Evolutionary conservation across 2,888 invertebrate genomes (phyloP).

Genomic region (Pharmacophagus antenor): DNA sequence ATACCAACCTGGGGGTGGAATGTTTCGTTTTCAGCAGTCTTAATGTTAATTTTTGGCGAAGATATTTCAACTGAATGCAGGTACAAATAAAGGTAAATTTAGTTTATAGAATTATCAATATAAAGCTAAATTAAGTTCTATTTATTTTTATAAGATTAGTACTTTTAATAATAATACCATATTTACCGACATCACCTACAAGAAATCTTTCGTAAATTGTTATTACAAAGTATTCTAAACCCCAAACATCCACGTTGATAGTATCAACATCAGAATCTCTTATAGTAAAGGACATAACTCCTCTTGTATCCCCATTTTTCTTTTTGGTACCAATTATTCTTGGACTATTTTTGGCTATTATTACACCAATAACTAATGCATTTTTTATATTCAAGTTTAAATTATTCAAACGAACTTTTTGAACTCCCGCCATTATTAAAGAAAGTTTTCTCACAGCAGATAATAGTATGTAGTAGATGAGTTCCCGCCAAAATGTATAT

Average conservation of each 20-base stretch:
- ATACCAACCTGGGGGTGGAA: slow-evolving; percentile 82
- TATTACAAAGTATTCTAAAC: slow-evolving; percentile 82
- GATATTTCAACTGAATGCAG: slow-evolving; percentile 82
- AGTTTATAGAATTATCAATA: background rate
- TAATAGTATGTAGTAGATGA: background rate
- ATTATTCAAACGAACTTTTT: slow-evolving; percentile 62
- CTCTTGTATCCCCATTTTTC: slow-evolving; percentile 78
- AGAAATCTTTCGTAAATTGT: slow-evolving; percentile 83
- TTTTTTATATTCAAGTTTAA: slow-evolving; percentile 68
- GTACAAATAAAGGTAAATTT: background rate
- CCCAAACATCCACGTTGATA: slow-evolving; percentile 90
- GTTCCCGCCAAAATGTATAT: background rate
- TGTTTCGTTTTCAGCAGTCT: slow-evolving; percentile 80
- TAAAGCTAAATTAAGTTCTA: background rate
- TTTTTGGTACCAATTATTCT: slow-evolving; percentile 74
- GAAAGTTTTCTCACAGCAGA: too few relatives aligned
- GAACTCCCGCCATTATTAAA: slow-evolving; percentile 65
- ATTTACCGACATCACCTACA: slow-evolving; percentile 85
- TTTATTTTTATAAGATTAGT: background rate
- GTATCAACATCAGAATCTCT: slow-evolving; percentile 86
- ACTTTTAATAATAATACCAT: background rate
- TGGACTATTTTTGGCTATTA: slow-evolving; percentile 84
- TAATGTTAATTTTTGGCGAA: slow-evolving; percentile 82
- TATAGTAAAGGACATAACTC: slow-evolving; percentile 88
- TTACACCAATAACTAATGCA: slow-evolving; percentile 77